A percentile compares a stretch with the other conserved stretches of the same genome.
Conservation (phyloP, 2,797 vertebrate genomes). For the Megaceryle alcyon region DNA sequence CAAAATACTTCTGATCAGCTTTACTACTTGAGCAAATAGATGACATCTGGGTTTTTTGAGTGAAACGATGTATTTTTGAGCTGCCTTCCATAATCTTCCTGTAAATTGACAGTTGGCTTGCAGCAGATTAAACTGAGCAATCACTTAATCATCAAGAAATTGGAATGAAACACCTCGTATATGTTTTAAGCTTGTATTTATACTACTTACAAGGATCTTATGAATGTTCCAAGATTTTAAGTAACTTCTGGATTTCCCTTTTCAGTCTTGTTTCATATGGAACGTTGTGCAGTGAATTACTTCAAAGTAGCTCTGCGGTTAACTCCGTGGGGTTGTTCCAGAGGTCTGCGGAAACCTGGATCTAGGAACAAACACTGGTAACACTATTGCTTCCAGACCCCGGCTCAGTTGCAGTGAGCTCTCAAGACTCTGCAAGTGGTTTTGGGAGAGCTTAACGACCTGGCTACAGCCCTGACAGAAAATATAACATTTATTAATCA, state of each 20-base stretch:
- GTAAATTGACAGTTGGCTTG: conserved; percentile 11
- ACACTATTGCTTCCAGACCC: conserved; percentile 47
- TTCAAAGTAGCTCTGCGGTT: conserved; percentile 33
- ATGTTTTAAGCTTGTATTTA: conserved; percentile 39
- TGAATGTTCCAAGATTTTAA: not conserved
- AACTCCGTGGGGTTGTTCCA: conserved; percentile 36
- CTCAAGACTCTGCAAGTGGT: not conserved
- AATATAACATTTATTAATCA: not conserved
- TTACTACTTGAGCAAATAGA: conserved; percentile 14
- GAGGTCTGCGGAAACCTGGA: conserved; percentile 22
- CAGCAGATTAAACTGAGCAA: conserved; percentile 46
- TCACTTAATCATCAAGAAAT: conserved; percentile 29
- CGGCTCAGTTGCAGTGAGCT: not conserved
- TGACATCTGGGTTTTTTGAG: conserved; percentile 34
- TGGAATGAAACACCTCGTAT: conserved; percentile 36
- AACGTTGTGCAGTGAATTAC: not conserved
- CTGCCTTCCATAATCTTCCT: conserved; percentile 37
- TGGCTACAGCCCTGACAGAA: not conserved
- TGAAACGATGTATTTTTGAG: conserved; percentile 11
- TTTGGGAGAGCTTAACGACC: not conserved
- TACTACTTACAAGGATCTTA: conserved; percentile 16
- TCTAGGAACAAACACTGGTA: not conserved
- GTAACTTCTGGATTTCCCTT: conserved; percentile 20
- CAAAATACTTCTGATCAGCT: not conserved
- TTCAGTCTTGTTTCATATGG: not conserved